Conservation (phyloP, 1,140 invertebrate species). For the Orussus abietinus region DNA sequence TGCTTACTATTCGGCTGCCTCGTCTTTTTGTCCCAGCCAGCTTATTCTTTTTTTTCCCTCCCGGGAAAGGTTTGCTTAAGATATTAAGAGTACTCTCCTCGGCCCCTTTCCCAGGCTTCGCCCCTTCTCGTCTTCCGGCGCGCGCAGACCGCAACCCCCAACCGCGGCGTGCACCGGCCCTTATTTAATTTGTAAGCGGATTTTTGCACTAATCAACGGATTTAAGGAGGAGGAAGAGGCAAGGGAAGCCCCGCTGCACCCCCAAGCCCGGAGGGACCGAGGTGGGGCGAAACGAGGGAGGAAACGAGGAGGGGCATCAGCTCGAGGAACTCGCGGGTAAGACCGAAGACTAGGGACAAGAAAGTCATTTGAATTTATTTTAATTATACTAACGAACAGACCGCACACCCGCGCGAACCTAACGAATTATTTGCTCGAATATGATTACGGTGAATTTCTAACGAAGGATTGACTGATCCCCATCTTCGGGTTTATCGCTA, state of each 20-base stretch:
- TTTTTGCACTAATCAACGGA: slow-evolving; percentile 55
- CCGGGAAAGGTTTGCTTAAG: slow-evolving; percentile 47
- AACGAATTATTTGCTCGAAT: slow-evolving; percentile 53
- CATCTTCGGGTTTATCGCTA: too few species aligned
- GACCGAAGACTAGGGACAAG: slow-evolving; percentile 42
- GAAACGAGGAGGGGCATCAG: slow-evolving; percentile 15
- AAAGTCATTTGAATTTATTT: slow-evolving; percentile 55
- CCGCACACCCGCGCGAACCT: slow-evolving; percentile 33
- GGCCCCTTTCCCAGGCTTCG: slow-evolving; percentile 10
- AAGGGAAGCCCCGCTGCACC: slow-evolving; percentile 12
- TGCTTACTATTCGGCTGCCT: slow-evolving; percentile 27
- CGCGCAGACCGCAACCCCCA: slow-evolving; percentile 14
- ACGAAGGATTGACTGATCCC: slow-evolving; percentile 33
- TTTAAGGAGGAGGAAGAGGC: slow-evolving; percentile 38
- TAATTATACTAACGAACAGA: slow-evolving; percentile 53
- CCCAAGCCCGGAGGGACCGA: slow-evolving; percentile 5
- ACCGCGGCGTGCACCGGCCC: too few species aligned
- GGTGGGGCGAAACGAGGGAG: slow-evolving; percentile 4
- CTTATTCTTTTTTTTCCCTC: slow-evolving; percentile 29
- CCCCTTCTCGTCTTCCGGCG: slow-evolving; percentile 2
- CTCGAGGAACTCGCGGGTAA: too few species aligned
- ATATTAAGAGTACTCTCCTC: slow-evolving; percentile 49
- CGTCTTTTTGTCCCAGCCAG: too few species aligned
- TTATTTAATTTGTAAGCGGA: slow-evolving; percentile 55
- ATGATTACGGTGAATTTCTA: slow-evolving; percentile 48